Conservation (phyloP, 2,113 vertebrate genomes). For the Datnioides undecimradiatus region DNA sequence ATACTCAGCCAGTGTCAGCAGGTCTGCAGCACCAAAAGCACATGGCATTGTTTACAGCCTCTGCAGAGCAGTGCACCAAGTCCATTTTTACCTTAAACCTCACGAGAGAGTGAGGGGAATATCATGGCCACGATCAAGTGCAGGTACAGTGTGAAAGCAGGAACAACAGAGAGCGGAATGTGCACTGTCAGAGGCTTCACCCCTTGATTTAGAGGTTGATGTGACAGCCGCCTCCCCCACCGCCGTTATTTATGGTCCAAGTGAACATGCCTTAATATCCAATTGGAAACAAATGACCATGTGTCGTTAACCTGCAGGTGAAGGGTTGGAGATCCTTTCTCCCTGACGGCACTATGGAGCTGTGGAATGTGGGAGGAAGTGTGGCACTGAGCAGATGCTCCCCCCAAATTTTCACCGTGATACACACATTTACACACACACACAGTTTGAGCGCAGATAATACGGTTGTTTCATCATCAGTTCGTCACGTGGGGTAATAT, state of each 20-base stretch:
- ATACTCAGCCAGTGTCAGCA: slow-evolving; percentile 18
- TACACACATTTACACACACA: slow-evolving; percentile 29
- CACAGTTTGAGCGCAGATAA: slow-evolving; percentile 15
- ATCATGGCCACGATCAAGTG: slow-evolving; percentile 59
- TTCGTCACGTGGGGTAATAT: slow-evolving; percentile 1
- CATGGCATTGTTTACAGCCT: slow-evolving; percentile 50
- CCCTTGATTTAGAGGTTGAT: slow-evolving; percentile 76
- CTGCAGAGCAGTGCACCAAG: background rate
- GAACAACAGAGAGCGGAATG: slow-evolving; percentile 75
- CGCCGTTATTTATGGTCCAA: slow-evolving; percentile 77
- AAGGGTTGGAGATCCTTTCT: slow-evolving; percentile 74
- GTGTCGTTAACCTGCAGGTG: slow-evolving; percentile 81
- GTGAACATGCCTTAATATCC: slow-evolving; percentile 78
- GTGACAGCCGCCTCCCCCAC: slow-evolving; percentile 61
- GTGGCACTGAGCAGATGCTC: slow-evolving; percentile 68
- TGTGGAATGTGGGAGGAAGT: slow-evolving; percentile 83
- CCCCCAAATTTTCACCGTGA: slow-evolving; percentile 47
- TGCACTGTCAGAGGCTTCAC: slow-evolving; percentile 68
- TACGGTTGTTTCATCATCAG: background rate
- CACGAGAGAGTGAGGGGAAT: slow-evolving; percentile 15
- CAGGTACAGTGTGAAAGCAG: slow-evolving; percentile 44
- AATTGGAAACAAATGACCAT: slow-evolving; percentile 83
- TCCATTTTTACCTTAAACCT: slow-evolving; percentile 12
- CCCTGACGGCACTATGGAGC: slow-evolving; percentile 57
- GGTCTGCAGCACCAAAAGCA: slow-evolving; percentile 30